Evolutionary conservation across 2,113 vertebrate genomes (phyloP), one percentile per base, ranked within the genome.

Genomic region (Triplophysa tibetana): DNA sequence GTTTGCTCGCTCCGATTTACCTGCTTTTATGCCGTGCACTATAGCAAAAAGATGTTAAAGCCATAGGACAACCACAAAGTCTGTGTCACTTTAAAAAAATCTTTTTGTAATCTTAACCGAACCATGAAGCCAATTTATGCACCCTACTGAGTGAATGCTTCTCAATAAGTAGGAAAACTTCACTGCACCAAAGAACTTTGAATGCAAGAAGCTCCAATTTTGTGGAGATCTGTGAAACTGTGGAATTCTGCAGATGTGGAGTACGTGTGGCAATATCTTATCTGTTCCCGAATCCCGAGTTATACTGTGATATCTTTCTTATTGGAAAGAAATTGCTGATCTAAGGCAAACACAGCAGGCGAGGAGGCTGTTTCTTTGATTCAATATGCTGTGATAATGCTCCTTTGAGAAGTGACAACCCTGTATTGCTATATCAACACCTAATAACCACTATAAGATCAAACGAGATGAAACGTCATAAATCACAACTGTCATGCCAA

Each of bases 321-420:
- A 79, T 83, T 54, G 13, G 33, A 45, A 48, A 43, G 41, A 85
- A 85, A 77, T 23, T 82, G 83, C 80, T 77, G 83, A 85, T 23
- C 24, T 41, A 26, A 9, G 29, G 58, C 24, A 72, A 80, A 65
- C 61, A n/a, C 33, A n/a, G 16, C 14, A 9, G 29, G 41, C 41
- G 19, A 58, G 54, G 17, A 56, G 50, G 58, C 58, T 29, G 70
- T 61, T 61, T 7, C 10, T 56, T 17, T 70, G 69, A 56, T 72
- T 24, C 69, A 21, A 52, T 74, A 54, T 61, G 72, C 56, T 78
- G 38, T 78, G 38, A 41, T n/a, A 45, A 33, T 23, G 50, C 33
- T 43, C 6, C 16, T 24, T 23, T 58, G 52, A 69, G 45, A 21
- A 78, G 76, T 56, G 72, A 63, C 72, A 75, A 48, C 58, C 19